These are phyloP conservation scores for Reinhardtius hippoglossoides DNA, from an alignment of 2,113 vertebrate species.

Conservation along the genomic window DNA sequence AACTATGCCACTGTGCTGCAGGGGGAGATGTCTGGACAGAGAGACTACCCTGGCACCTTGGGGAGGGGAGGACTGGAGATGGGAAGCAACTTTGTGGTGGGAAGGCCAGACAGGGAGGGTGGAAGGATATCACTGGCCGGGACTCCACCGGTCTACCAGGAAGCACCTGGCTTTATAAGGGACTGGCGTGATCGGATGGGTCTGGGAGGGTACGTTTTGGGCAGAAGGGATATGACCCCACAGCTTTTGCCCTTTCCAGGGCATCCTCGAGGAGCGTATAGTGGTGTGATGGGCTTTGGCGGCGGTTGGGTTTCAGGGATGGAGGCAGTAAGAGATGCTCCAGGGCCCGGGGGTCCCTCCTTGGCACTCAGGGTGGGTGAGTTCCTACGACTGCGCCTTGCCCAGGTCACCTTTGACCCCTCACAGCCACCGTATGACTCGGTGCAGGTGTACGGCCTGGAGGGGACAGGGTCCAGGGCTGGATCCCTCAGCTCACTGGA, in stretches of 20 bases:
- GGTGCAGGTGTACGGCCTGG: conserved; percentile 91
- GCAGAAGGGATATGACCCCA: conserved; percentile 83
- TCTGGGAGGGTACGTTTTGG: conserved; percentile 79
- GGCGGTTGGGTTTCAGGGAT: conserved; percentile 74
- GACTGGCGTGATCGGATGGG: conserved; percentile 83
- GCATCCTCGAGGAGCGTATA: conserved; percentile 73
- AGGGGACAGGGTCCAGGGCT: conserved; percentile 88
- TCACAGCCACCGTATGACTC: conserved; percentile 91
- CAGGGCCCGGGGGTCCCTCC: conserved; percentile 73
- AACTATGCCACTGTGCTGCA: conserved; percentile 72
- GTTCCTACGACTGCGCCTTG: conserved; percentile 87
- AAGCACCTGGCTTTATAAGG: conserved; percentile 75
- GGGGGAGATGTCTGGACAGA: conserved; percentile 69
- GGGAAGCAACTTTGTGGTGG: conserved; percentile 82
- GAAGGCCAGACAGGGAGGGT: conserved; percentile 77
- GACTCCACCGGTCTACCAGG: conserved; percentile 74
- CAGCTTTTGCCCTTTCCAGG: conserved; percentile 81
- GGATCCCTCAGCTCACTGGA: conserved; percentile 91
- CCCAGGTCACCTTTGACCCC: conserved; percentile 89
- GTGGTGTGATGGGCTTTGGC: conserved; percentile 78
- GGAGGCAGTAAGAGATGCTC: conserved; percentile 66
- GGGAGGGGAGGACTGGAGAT: conserved; percentile 81
- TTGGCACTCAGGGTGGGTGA: conserved; percentile 86
- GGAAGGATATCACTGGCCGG: conserved; percentile 74
- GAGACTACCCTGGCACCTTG: conserved; percentile 77